A percentile compares a stretch with the other conserved stretches of the same genome.
phyloP scores from a whole-genome alignment of 2,113 vertebrate genomes.

The Microcebus tavaratra region DNA sequence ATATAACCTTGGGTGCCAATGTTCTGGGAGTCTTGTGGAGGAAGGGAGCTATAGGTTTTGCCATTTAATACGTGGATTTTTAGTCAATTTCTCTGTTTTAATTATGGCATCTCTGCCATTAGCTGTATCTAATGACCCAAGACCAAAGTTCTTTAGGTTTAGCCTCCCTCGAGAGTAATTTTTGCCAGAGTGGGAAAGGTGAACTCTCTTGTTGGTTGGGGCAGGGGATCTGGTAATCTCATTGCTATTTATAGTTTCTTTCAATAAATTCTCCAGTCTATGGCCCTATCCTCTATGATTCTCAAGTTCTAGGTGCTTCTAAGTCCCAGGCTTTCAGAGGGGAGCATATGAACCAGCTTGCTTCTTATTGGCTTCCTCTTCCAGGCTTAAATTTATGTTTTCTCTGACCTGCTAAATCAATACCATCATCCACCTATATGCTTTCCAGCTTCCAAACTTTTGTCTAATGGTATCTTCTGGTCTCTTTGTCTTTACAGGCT shows the following conservation, averaged over 20 bases:
- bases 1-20: neutral
- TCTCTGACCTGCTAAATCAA: neutral
- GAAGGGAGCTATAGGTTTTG: neutral
- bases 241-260: neutral
- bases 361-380: neutral
- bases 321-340: neutral
- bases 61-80: neutral
- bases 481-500: neutral
- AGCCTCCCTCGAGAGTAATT: neutral
- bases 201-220: neutral
- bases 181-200: neutral
- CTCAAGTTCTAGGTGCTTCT: neutral
- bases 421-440: neutral
- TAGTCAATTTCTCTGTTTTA: slow-evolving; percentile 3
- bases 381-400: neutral
- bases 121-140: slow-evolving; percentile 12
- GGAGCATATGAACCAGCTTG: neutral
- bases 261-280: neutral
- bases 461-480: neutral
- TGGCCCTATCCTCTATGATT: neutral
- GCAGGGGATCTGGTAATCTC: neutral
- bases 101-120: neutral
- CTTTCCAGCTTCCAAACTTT: neutral
- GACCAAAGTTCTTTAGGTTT: neutral
- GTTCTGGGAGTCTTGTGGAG: neutral